Conservation (phyloP, 2,888 invertebrate genomes). For the Argynnis bischoffii region DNA sequence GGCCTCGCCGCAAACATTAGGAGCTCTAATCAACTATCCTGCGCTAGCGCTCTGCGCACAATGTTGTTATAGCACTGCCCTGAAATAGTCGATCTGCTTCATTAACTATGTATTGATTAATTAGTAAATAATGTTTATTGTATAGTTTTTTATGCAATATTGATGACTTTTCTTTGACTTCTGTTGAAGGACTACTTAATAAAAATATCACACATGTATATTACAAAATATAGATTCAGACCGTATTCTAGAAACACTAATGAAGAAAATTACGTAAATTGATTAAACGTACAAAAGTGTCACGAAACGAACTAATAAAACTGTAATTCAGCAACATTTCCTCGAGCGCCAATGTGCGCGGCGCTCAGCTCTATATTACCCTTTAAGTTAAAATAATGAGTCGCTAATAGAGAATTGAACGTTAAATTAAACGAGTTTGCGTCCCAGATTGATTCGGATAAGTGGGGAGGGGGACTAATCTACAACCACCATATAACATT, state of each 20-base stretch:
- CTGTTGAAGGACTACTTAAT: no score
- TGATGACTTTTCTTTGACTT: no score
- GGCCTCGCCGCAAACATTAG: constrained; percentile 26
- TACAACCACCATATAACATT: constrained; percentile 61
- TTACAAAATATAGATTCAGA: no score
- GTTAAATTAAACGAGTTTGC: constrained; percentile 68
- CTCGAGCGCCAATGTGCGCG: neutral
- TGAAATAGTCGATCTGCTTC: neutral
- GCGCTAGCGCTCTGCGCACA: constrained; percentile 7
- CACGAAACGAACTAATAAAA: neutral
- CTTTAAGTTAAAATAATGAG: constrained; percentile 59
- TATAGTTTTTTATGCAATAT: no score
- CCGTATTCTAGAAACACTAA: no score
- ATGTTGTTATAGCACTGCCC: neutral
- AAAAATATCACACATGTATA: no score
- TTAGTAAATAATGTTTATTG: neutral
- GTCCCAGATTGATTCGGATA: constrained; percentile 69
- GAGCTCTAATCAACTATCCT: constrained; percentile 45
- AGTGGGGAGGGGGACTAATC: constrained; percentile 53
- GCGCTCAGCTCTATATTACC: constrained; percentile 28
- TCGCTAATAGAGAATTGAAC: constrained; percentile 66
- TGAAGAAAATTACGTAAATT: no score
- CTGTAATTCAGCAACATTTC: neutral
- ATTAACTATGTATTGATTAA: neutral
- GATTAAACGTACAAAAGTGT: neutral